Conservation (phyloP, 2,113 vertebrate species). For the Syrmaticus mikado region DNA sequence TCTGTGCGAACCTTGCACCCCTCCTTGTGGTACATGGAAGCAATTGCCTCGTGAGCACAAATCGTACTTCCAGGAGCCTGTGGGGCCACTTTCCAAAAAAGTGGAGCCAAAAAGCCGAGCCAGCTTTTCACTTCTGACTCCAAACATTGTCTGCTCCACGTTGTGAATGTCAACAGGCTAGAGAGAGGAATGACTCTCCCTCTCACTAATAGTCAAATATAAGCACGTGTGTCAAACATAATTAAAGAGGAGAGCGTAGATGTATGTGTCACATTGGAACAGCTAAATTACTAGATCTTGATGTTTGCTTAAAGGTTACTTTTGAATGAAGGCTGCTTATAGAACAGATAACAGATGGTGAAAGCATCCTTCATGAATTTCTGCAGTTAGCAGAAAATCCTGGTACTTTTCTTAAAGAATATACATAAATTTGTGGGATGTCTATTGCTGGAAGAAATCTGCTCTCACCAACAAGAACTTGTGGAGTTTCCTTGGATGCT, state of each 20-base stretch:
- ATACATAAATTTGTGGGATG: conserved; percentile 77
- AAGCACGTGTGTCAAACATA: conserved; percentile 11
- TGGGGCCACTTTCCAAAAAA: neutral
- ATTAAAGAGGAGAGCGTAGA: conserved; percentile 6
- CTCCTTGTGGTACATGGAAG: conserved; percentile 56
- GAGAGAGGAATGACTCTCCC: conserved; percentile 5
- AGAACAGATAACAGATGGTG: conserved; percentile 78
- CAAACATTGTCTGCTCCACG: neutral
- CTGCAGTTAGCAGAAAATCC: conserved; percentile 81
- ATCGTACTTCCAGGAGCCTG: neutral
- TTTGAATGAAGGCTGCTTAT: conserved; percentile 76
- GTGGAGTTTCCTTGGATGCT: too few relatives aligned
- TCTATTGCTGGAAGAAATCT: conserved; percentile 72
- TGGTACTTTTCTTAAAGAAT: conserved; percentile 78
- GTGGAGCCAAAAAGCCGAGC: neutral
- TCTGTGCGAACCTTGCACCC: conserved; percentile 52
- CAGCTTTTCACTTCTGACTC: neutral
- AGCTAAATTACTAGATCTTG: conserved; percentile 68
- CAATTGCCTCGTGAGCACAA: neutral
- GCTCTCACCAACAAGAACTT: conserved; percentile 16
- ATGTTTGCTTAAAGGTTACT: conserved; percentile 81
- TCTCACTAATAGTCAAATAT: neutral
- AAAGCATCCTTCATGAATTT: conserved; percentile 81
- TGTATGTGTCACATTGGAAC: conserved; percentile 68
- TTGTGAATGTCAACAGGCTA: neutral